Base-by-base conservation (phyloP, 2,888 invertebrate genomes). In the Adineta ricciae region DNA sequence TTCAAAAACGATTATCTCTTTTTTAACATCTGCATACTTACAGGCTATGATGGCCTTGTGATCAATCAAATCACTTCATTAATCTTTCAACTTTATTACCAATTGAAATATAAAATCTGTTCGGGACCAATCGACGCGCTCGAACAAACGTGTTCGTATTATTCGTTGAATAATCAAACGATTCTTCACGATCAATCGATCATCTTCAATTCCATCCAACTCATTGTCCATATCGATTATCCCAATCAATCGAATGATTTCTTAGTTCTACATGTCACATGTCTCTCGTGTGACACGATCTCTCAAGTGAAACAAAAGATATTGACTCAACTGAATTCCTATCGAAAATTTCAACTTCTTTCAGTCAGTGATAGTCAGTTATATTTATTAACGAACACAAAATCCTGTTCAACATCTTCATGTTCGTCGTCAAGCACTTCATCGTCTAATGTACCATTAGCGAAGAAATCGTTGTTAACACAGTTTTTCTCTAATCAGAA, bases 211-310 rank as follows among this genome's bases (percentile, higher is more conserved):
- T 41, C 38, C 11, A 41, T 78, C 1, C 78, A 78, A 78, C 2
- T 78, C 9, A 41, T 38, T 78, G 78, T 78, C 41, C 41, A 78
- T 41, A 78, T 78, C n/a, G 78, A 78, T 41, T 78, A 41, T 19
- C 38, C 2, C 11, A n/a, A 41, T 78, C 8, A 16, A 32, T 21
- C 38, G 16, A 41, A 41, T 78, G 41, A 78, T 41, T 41, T 41
- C 24, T 41, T 78, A 24, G 38, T 41, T 24, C n/a, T 78, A 38
- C 21, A 38, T 78, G 78, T 78, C 38, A 38, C 21, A 78, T 78
- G 78, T 78, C n/a, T 78, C 21, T 36, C 78, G 41, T 78, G 78
- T 41, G 78, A 78, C 41, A 78, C 78, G 41, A 78, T 78, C 38
- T 24, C 78, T 24, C 78, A 78, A 78, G 78, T 41, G 4, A 78